phyloP scores from a whole-genome alignment of 2,888 invertebrate genomes.

The Perdita meconis region DNA sequence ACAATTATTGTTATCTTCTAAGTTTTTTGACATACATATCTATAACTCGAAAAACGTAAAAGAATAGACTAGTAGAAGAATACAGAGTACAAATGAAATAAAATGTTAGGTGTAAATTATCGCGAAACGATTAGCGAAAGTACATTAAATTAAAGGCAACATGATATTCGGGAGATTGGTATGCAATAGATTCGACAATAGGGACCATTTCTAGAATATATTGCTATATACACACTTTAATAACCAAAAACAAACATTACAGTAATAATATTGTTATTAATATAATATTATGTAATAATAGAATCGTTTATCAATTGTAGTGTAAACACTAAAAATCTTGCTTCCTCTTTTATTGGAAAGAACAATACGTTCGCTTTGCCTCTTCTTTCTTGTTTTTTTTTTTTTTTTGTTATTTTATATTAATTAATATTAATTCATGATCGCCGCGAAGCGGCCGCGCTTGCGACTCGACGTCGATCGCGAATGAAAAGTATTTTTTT shows the following conservation, averaged over 20 bases:
- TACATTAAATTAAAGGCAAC: background rate
- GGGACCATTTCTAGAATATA: conserved; percentile 75
- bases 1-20: no score
- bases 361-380: conserved; percentile 76
- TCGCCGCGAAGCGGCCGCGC: conserved; percentile 68
- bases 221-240: conserved; percentile 84
- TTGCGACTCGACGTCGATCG: conserved; percentile 55
- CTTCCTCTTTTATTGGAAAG: conserved; percentile 76
- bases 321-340: conserved; percentile 83
- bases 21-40: no score
- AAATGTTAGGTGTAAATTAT: no score
- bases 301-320: conserved; percentile 83
- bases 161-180: conserved; percentile 1
- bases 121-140: no score
- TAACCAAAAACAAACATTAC: conserved; percentile 84
- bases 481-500: conserved; percentile 9
- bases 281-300: conserved; percentile 82
- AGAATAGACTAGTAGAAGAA: no score
- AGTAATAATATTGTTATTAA: conserved; percentile 82
- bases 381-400: conserved; percentile 49
- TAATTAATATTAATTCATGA: conserved; percentile 79
- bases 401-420: no score
- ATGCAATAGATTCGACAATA: conserved; percentile 41
- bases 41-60: no score
- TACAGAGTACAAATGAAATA: no score